Evolutionary conservation across 2,888 invertebrate genomes (phyloP), one percentile per base, ranked within the genome.

Genomic region (Liposcelis brunnea): DNA sequence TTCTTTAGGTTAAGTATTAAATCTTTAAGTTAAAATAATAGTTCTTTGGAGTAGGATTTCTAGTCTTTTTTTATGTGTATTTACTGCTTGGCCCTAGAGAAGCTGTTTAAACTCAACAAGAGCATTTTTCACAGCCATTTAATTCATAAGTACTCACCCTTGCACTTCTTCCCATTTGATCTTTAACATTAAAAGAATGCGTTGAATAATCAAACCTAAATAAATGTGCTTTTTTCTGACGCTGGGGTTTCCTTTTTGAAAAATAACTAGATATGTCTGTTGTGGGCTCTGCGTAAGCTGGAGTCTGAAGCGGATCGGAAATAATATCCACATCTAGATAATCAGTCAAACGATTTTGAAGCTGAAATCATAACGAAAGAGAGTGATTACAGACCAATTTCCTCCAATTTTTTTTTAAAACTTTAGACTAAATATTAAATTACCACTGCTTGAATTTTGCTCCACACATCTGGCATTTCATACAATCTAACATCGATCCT

Each of bases 381-480:
- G 26, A 26, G 8, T n/a, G n/a, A n/a, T n/a, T n/a, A n/a, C n/a
- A n/a, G n/a, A n/a, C n/a, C n/a, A n/a, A n/a, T n/a, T n/a, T n/a
- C n/a, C n/a, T n/a, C n/a, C n/a, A n/a, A n/a, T n/a, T n/a, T n/a
- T n/a, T n/a, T n/a, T n/a, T n/a, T n/a, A n/a, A n/a, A n/a, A n/a
- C n/a, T n/a, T n/a, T n/a, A n/a, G n/a, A n/a, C n/a, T n/a, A n/a
- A n/a, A n/a, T n/a, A n/a, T n/a, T n/a, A n/a, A n/a, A n/a, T 67
- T 65, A 89, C 86, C 56, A 87, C 86, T 59, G 80, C 77, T 61
- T 93, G 91, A 32, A 89, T 83, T 55, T 86, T 82, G 35, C 78
- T 76, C 91, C 91, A 93, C 52, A 86, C 87, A 59, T 87, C 83
- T 33, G 77, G 70, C 58, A 80, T 72, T 56, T 75, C 75, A 58